These are phyloP conservation scores for Tretioscincus oriximinensis DNA, from an alignment of 2,113 vertebrate genomes.

Conservation along the genomic window DNA sequence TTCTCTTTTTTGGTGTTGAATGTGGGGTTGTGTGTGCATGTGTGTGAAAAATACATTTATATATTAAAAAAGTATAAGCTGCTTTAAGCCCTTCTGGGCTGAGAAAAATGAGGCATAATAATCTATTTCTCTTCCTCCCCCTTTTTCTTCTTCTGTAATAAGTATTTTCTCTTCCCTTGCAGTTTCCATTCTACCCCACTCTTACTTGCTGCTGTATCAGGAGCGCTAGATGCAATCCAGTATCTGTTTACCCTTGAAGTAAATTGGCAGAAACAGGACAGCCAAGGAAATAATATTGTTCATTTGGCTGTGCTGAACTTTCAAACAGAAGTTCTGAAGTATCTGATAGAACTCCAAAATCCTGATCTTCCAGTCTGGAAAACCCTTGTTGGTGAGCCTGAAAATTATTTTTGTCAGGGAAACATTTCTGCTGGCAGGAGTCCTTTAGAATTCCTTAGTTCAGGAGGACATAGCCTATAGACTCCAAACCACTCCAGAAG, in stretches of 20 bases:
- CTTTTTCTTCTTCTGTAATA: no score
- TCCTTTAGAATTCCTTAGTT: neutral
- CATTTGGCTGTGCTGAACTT: conserved; percentile 75
- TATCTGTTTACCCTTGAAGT: conserved; percentile 72
- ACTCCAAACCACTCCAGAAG: neutral
- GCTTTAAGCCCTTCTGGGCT: no score
- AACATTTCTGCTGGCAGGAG: neutral
- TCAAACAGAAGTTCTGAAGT: conserved; percentile 71
- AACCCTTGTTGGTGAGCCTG: conserved; percentile 72
- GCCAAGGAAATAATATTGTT: conserved; percentile 74
- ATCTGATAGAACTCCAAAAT: conserved; percentile 67
- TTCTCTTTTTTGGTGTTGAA: no score
- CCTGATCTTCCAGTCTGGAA: conserved; percentile 76
- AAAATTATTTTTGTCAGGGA: conserved; percentile 6
- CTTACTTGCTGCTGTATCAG: conserved; percentile 73
- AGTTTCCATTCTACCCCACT: conserved; percentile 73
- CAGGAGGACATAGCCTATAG: neutral
- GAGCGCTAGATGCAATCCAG: conserved; percentile 71
- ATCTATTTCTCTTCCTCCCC: no score
- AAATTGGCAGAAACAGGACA: conserved; percentile 72
- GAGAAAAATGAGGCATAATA: no score
- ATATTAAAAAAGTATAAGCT: no score
- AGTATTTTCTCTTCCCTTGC: neutral
- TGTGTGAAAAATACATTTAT: no score
- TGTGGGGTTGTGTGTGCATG: no score